phyloP scores from a whole-genome alignment of 1,140 invertebrate genomes.

The Pygmarrhopalites habei region DNA sequence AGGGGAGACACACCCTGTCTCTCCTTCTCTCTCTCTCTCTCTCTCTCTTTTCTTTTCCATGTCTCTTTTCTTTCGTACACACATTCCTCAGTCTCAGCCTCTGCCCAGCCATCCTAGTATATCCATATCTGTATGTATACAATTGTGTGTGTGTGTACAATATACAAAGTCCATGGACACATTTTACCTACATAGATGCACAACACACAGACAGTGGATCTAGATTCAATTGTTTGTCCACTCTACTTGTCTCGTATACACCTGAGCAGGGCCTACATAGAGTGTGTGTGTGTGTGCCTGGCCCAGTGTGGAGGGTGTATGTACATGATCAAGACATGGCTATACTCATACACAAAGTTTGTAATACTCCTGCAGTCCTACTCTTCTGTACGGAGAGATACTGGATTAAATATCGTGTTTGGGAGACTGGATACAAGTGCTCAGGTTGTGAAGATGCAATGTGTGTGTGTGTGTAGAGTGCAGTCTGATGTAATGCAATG shows the following conservation, averaged over 20 bases:
- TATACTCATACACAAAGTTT: too few relatives aligned
- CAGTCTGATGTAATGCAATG: too few relatives aligned
- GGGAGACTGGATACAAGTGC: too few relatives aligned
- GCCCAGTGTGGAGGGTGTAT: too few relatives aligned
- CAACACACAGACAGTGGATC: not conserved
- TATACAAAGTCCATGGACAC: not conserved
- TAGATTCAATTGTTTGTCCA: slow-evolving; percentile 1
- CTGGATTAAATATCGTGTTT: too few relatives aligned
- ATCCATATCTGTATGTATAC: not conserved
- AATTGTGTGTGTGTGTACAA: not conserved
- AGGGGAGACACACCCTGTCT: slow-evolving; percentile 22
- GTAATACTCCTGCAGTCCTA: too few relatives aligned
- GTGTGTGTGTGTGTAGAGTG: too few relatives aligned
- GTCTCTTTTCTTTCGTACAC: not conserved
- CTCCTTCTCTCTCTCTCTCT: not conserved
- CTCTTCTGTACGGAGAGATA: too few relatives aligned
- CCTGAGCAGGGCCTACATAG: not conserved
- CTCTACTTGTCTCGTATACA: not conserved
- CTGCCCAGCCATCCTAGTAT: not conserved
- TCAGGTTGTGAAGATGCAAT: too few relatives aligned
- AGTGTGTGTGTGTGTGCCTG: too few relatives aligned
- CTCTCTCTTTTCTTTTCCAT: slow-evolving; percentile 9
- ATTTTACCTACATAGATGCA: too few relatives aligned
- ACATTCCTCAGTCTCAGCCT: slow-evolving; percentile 10
- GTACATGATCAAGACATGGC: too few relatives aligned